Evolutionary conservation across 2,797 vertebrate species (phyloP).

Genomic region (Poeciliopsis presidionis): DNA sequence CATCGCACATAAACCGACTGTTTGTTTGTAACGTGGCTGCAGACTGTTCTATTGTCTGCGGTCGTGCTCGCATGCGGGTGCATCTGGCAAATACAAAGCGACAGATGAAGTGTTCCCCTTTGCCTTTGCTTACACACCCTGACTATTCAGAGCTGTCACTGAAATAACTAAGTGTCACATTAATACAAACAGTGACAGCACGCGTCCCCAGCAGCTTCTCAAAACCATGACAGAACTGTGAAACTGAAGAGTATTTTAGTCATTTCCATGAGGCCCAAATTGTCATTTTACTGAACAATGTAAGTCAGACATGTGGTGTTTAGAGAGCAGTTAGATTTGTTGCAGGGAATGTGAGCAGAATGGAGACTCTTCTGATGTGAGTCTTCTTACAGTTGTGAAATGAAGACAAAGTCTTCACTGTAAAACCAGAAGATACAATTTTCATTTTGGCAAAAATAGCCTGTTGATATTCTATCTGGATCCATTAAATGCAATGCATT

Average conservation of each 20-base stretch:
- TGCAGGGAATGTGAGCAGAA: constrained; percentile 23
- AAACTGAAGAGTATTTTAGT: constrained; percentile 14
- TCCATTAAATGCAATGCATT: background rate
- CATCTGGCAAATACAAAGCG: constrained; percentile 5
- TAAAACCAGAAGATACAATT: background rate
- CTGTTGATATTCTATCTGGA: background rate
- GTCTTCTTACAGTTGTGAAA: background rate
- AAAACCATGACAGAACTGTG: background rate
- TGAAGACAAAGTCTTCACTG: background rate
- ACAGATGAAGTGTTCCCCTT: constrained; percentile 16
- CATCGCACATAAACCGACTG: background rate
- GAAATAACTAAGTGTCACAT: constrained; percentile 26
- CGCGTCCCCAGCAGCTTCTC: background rate
- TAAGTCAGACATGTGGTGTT: constrained; percentile 37
- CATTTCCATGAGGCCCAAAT: constrained; percentile 28
- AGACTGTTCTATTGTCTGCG: background rate
- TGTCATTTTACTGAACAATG: constrained; percentile 35
- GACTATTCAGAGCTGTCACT: constrained; percentile 17
- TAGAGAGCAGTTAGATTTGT: constrained; percentile 27
- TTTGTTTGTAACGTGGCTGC: background rate
- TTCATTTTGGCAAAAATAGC: background rate
- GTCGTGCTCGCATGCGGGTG: background rate
- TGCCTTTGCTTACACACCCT: background rate
- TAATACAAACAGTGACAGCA: constrained; percentile 4
- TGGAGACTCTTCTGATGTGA: constrained; percentile 1